These are phyloP conservation scores for Hypomesus transpacificus DNA, from an alignment of 2,113 vertebrate genomes.

Conservation along the genomic window DNA sequence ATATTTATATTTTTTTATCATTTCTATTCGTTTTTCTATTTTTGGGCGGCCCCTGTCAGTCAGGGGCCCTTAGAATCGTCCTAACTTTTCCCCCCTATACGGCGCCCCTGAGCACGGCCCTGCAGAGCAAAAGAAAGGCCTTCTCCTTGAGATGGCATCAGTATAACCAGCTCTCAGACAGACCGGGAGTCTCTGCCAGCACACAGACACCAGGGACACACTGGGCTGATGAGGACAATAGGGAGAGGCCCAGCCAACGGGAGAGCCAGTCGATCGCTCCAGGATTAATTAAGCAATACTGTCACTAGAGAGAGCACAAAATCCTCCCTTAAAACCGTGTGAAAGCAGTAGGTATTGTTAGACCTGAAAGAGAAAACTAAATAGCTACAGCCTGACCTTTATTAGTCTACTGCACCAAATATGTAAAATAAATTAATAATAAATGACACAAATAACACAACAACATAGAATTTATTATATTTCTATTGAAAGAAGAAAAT, in stretches of 20 bases:
- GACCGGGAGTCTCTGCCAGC: neutral
- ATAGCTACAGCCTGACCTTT: constrained; percentile 15
- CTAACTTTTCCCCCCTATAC: too few relatives aligned
- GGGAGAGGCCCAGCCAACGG: neutral
- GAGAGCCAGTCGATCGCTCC: constrained; percentile 13
- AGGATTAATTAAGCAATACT: constrained; percentile 35
- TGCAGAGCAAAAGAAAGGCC: too few relatives aligned
- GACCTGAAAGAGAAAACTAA: neutral
- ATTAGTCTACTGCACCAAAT: constrained; percentile 6
- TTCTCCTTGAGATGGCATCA: too few relatives aligned
- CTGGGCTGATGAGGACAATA: neutral
- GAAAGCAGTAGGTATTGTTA: constrained; percentile 10
- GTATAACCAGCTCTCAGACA: neutral
- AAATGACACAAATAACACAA: too few relatives aligned
- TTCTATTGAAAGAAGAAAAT: constrained; percentile 1
- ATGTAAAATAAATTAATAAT: too few relatives aligned
- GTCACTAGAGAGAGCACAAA: constrained; percentile 25
- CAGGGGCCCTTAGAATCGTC: too few relatives aligned
- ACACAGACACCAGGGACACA: neutral
- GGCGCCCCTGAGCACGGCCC: too few relatives aligned
- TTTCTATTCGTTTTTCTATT: too few relatives aligned
- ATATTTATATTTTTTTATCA: too few relatives aligned
- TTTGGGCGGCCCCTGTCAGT: too few relatives aligned
- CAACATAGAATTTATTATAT: too few relatives aligned
- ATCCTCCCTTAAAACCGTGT: constrained; percentile 4